These are phyloP conservation scores for Regulus satrapa DNA, from an alignment of 2,113 vertebrate species.

Conservation along the genomic window DNA sequence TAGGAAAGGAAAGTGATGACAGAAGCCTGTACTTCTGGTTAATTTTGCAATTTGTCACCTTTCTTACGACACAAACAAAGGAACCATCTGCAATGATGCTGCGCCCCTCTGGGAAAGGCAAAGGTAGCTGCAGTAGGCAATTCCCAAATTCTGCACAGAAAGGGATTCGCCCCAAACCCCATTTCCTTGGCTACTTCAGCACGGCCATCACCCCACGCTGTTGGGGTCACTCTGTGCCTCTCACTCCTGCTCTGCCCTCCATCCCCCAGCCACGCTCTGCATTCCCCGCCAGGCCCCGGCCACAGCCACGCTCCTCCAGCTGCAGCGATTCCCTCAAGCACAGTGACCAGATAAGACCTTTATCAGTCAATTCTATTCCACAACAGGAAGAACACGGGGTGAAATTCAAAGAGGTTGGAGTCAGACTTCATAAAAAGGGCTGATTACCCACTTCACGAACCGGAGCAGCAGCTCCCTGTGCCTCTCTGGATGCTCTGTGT, in stretches of 20 bases:
- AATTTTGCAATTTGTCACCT: background rate
- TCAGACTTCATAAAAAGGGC: constrained; percentile 34
- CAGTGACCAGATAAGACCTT: constrained; percentile 8
- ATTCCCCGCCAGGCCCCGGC: background rate
- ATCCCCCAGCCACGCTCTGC: background rate
- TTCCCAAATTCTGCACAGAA: background rate
- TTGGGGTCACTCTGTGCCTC: background rate
- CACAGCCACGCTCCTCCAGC: background rate
- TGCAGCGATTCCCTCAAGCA: background rate
- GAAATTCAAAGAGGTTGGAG: constrained; percentile 32
- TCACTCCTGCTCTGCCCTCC: background rate
- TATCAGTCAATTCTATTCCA: background rate
- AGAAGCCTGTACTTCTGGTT: background rate
- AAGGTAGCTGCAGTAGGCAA: background rate
- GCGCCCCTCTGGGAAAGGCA: background rate
- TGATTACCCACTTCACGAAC: constrained; percentile 18
- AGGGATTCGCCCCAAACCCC: background rate
- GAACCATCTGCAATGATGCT: background rate
- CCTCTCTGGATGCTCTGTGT: background rate
- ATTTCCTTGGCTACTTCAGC: background rate
- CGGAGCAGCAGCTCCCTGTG: background rate
- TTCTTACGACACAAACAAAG: background rate
- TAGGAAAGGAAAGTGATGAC: background rate
- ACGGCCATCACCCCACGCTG: accelerated
- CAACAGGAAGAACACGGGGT: background rate